phyloP scores from a whole-genome alignment of 2,888 invertebrate species.

The Monochamus alternatus region DNA sequence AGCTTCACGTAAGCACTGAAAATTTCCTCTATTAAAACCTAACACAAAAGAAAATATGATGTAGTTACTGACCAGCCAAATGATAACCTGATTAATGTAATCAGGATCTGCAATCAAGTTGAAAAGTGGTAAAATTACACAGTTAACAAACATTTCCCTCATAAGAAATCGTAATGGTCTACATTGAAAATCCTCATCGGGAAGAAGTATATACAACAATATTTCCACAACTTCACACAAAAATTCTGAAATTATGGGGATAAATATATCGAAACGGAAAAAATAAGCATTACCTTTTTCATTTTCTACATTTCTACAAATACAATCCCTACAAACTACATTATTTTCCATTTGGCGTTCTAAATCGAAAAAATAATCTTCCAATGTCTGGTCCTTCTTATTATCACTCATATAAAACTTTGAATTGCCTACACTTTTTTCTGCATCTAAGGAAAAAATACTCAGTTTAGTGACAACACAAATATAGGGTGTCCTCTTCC shows the following conservation, averaged over 20 bases:
- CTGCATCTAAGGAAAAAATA: constrained; percentile 64
- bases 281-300: constrained; percentile 72
- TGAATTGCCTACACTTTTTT: constrained; percentile 74
- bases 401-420: constrained; percentile 76
- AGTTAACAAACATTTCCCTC: constrained; percentile 74
- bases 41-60: background rate
- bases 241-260: constrained; percentile 76
- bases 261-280: background rate
- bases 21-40: constrained; percentile 49
- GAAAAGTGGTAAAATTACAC: constrained; percentile 73
- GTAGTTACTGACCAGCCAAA: constrained; percentile 84
- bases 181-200: constrained; percentile 89
- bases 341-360: constrained; percentile 91
- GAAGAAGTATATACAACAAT: constrained; percentile 85
- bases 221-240: constrained; percentile 88
- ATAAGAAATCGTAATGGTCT: constrained; percentile 84
- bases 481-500: too few species aligned
- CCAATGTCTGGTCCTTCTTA: constrained; percentile 71
- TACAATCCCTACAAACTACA: constrained; percentile 83
- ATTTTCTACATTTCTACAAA: constrained; percentile 80
- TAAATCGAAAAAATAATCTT: constrained; percentile 90
- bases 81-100: constrained; percentile 91
- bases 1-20: constrained; percentile 85
- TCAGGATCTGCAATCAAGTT: constrained; percentile 90
- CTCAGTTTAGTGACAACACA: too few species aligned